Base-by-base conservation (phyloP, 2,888 invertebrate genomes). In the Beris chalybata region DNA sequence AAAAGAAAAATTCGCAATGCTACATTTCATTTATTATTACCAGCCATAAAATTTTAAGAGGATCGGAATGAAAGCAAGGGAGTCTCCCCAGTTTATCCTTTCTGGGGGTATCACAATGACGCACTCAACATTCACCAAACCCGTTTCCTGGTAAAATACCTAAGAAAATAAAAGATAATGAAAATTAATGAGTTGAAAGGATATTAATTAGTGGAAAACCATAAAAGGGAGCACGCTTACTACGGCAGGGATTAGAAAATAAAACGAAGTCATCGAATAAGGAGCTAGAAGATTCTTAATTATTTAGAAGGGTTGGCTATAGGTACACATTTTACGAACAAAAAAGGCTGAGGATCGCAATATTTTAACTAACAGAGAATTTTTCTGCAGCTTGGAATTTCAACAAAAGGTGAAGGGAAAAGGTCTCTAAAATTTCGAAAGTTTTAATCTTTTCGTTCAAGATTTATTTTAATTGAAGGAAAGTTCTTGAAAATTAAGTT, bases 141-240 rank as follows among this genome's bases (percentile, higher is more conserved):
- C 48, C 47, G n/a, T 59, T 48, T 43, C 2, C 48, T 56, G 44
- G 43, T 13, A 43, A 15, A 43, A 56, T 43, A 56, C 56, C 56
- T 56, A 38, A 22, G 22, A 32, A 55, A 64, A 64, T 64, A 55
- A 64, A 54, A 64, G 64, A 64, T 64, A 64, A 64, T 64, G 64
- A 64, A 64, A 64, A 64, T 64, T 64, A 64, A 64, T 64, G 64
- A 64, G 64, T 55, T 64, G 64, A 64, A 64, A 64, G 64, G 64
- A 64, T 64, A 64, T 64, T 64, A 64, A 64, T 64, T 64, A 64
- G 64, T 55, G 64, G 64, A 64, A 55, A 64, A 55, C 64, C 64
- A 55, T 64, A 54, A 64, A 64, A 55, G 22, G 43, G 44, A 63
- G 32, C 32, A 32, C 3, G 9, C 11, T 5, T 7, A 13, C 13